A percentile compares a stretch with the other conserved stretches of the same genome.
Conservation (phyloP, 2,888 invertebrate species). For the Desoria tigrina region DNA sequence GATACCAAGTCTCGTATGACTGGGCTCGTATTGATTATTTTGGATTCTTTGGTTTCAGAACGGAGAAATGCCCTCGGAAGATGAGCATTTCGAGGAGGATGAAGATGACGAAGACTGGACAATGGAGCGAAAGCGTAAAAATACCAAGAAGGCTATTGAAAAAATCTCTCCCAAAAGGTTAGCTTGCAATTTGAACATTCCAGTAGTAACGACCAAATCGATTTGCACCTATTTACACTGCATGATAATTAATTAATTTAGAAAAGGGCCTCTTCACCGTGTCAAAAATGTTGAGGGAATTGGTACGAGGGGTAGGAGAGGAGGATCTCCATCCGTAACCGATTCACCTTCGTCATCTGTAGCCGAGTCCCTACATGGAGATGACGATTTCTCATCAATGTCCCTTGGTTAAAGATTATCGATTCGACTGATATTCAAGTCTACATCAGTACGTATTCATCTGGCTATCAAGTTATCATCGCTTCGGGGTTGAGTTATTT, state of each 20-base stretch:
- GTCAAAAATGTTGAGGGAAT: slow-evolving; percentile 25
- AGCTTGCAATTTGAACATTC: no score
- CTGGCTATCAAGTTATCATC: no score
- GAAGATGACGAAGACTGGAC: slow-evolving; percentile 52
- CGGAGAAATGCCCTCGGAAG: slow-evolving; percentile 47
- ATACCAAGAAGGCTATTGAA: slow-evolving; percentile 41
- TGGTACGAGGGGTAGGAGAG: slow-evolving; percentile 29
- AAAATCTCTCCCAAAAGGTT: slow-evolving; percentile 46
- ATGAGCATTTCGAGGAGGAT: slow-evolving; percentile 49
- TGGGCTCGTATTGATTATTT: no score
- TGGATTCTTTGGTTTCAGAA: no score
- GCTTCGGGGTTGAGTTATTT: no score
- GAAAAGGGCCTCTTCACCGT: slow-evolving; percentile 41
- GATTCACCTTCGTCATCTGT: slow-evolving; percentile 33
- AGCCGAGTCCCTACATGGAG: slow-evolving; percentile 33
- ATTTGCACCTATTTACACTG: no score
- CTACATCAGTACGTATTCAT: no score
- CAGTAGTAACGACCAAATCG: neutral
- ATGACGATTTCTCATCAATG: slow-evolving; percentile 36
- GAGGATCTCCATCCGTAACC: slow-evolving; percentile 44
- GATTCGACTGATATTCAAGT: no score
- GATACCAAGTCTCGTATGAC: no score
- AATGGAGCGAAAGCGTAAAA: slow-evolving; percentile 48
- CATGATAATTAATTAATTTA: slow-evolving; percentile 14
- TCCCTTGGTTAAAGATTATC: slow-evolving; percentile 21